These are phyloP conservation scores for Drosophila subquinaria DNA, from an alignment of 2,888 invertebrate species.

Conservation along the genomic window DNA sequence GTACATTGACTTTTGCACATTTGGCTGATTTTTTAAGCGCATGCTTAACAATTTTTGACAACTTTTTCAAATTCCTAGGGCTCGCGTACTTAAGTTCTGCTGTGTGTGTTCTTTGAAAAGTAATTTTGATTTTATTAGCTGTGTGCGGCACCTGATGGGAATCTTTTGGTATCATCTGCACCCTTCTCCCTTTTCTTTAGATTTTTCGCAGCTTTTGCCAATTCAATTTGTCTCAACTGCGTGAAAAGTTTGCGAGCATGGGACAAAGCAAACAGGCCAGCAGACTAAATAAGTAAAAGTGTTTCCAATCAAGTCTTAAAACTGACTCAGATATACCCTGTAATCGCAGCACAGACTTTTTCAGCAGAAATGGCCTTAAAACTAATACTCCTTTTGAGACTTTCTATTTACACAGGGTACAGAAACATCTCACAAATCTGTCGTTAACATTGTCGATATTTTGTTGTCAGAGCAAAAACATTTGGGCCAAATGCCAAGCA, in stretches of 20 bases:
- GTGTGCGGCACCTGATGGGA: conserved; percentile 74
- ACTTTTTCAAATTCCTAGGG: conserved; percentile 71
- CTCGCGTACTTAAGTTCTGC: conserved; percentile 49
- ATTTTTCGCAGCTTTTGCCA: conserved; percentile 47
- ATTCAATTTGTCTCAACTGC: conserved; percentile 71
- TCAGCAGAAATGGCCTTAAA: conserved; percentile 7
- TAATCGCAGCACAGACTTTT: neutral
- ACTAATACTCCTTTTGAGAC: neutral
- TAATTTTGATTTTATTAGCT: conserved; percentile 82
- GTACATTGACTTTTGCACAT: conserved; percentile 56
- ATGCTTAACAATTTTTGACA: conserved; percentile 69
- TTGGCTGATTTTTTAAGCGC: conserved; percentile 68
- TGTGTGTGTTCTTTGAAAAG: conserved; percentile 56
- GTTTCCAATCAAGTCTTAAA: neutral
- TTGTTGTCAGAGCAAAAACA: conserved; percentile 50
- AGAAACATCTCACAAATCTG: conserved; percentile 58
- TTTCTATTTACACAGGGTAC: neutral
- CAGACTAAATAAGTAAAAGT: conserved; percentile 15
- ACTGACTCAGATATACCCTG: neutral
- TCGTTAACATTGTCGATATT: conserved; percentile 54
- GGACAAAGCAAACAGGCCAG: conserved; percentile 52
- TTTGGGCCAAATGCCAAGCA: conserved; percentile 60
- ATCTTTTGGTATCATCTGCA: conserved; percentile 25
- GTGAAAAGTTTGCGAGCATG: conserved; percentile 57
- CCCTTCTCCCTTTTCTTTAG: conserved; percentile 8